These are phyloP conservation scores for Caenorhabditis sp. DNA, from an alignment of 2,888 invertebrate genomes.

Conservation along the genomic window DNA sequence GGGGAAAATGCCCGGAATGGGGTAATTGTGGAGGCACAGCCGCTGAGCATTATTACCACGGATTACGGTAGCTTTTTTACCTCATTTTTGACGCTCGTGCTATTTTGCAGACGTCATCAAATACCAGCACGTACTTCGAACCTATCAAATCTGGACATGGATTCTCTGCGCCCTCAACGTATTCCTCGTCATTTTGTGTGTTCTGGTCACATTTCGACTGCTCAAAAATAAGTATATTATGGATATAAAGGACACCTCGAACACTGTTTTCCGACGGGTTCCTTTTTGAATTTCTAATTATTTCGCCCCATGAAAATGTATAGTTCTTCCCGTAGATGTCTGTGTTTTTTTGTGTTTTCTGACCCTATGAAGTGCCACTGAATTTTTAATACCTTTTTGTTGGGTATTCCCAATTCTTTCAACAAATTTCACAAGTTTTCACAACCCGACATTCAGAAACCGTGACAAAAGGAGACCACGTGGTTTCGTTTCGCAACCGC, in stretches of 20 bases:
- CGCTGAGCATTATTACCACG: conserved; percentile 12
- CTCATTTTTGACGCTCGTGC: too few relatives aligned
- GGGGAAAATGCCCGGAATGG: neutral
- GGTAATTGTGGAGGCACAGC: conserved; percentile 23
- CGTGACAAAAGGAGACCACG: too few relatives aligned
- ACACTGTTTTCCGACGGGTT: conserved; percentile 36
- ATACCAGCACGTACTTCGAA: conserved; percentile 22
- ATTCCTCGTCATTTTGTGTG: conserved; percentile 13
- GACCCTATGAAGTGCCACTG: conserved; percentile 44
- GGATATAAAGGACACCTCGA: conserved; percentile 55
- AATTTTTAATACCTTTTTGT: neutral
- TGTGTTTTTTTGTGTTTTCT: neutral
- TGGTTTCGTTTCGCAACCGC: too few relatives aligned
- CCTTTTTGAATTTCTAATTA: conserved; percentile 46
- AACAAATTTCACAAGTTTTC: too few relatives aligned
- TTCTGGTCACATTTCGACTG: conserved; percentile 37
- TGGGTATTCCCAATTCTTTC: too few relatives aligned
- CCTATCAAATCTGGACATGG: conserved; percentile 46
- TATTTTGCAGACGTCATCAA: conserved; percentile 31
- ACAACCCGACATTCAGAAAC: too few relatives aligned
- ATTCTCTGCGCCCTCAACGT: conserved; percentile 46
- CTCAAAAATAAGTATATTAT: conserved; percentile 56
- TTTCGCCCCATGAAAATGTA: neutral
- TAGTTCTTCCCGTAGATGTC: neutral
- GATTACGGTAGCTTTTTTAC: conserved; percentile 33